Evolutionary conservation across 2,888 invertebrate genomes (phyloP), one percentile per base, ranked within the genome.

Genomic region (Oscheius sp.): DNA sequence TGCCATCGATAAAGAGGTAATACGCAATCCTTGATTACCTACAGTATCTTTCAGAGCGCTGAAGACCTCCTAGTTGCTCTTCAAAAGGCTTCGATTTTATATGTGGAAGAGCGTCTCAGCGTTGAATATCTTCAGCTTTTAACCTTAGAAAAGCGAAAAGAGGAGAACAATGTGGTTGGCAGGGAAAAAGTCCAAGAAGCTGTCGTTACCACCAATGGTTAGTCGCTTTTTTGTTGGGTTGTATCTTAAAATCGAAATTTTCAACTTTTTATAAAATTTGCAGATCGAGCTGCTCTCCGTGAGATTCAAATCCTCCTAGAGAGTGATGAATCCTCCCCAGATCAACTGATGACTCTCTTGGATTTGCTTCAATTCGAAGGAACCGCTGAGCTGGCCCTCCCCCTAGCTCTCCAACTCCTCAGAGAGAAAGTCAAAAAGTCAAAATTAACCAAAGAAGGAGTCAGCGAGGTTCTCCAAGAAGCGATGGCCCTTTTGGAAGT

Each of bases 401-500:
- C 61, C 2, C 29, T 57, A 29, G 27, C 65, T 55, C 37, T 65
- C 10, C 46, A 48, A 17, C 45, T 65, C 31, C 27, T 48, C 17
- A 31, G 37, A 31, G 25, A 46, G 27, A 20, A 31, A 1, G 55
- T 48, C 15, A 53, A 73, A 3, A 52, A 65, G 48, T 69, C 50
- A 10, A 58, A 65, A 39, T 50, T 78, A 63, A 67, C 42, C 23
- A 71, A 64, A 34, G 73, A 80, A 25, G 61, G 72, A 39, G 76
- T 82, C 15, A 64, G 66, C n/a, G 73, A 74, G 12, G 70, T 73
- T 8, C 65, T 82, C 20, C 66, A 68, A 50, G 69, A 72, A 23
- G 75, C 73, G 25, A 79, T 81, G 45, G 80, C 79, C 8, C 69
- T 79, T 4, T 72, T 78, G 1, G 81, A 82, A 63, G 78, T 82